Percentiles rank a stretch among this genome's conserved stretches.
These are phyloP conservation scores for Drosophila acutilabella DNA, from an alignment of 2,888 invertebrate genomes.

Conservation along the genomic window DNA sequence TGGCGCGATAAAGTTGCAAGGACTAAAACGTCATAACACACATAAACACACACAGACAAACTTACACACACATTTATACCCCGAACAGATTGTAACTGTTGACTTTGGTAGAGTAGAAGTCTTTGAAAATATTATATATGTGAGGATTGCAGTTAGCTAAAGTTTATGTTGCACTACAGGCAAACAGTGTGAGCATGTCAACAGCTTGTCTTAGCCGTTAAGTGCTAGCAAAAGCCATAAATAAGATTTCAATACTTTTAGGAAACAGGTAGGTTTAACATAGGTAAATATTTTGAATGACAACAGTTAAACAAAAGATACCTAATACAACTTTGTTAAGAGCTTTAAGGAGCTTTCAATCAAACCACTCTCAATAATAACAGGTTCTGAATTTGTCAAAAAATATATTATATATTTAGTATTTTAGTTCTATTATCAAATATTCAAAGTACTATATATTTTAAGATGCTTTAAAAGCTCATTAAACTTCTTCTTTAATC, in stretches of 20 bases:
- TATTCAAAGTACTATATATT: no score
- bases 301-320: no score
- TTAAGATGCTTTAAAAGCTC: no score
- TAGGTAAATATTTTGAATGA: no score
- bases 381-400: no score
- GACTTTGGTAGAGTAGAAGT: constrained; percentile 53
- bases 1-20: constrained; percentile 76
- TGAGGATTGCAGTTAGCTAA: constrained; percentile 46
- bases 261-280: no score
- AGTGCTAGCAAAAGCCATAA: constrained; percentile 10
- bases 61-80: constrained; percentile 13
- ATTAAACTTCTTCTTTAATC: no score
- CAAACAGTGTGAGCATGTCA: constrained; percentile 7
- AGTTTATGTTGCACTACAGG: constrained; percentile 44
- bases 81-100: constrained; percentile 55
- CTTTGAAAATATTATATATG: constrained; percentile 15
- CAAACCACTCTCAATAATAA: no score
- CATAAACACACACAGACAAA: constrained; percentile 16
- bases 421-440: no score
- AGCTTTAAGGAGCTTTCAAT: no score
- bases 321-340: no score
- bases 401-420: no score
- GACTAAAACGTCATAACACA: constrained; percentile 60
- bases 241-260: not conserved
- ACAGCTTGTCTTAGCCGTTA: not conserved